These are phyloP conservation scores for Sphecodes monilicornis DNA, from an alignment of 2,888 invertebrate species.

Conservation along the genomic window DNA sequence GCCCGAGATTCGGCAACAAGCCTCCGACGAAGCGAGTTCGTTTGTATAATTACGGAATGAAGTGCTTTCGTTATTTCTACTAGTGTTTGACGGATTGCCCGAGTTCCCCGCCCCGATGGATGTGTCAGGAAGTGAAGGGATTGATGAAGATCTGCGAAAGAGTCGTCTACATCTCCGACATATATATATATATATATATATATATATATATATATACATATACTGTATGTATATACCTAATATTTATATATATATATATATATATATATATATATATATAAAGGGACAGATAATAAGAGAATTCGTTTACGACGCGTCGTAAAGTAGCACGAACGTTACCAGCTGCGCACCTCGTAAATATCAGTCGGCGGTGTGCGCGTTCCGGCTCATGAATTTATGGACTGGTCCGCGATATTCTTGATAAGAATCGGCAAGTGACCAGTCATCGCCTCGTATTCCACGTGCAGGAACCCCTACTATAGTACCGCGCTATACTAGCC, in stretches of 20 bases:
- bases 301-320: constrained; percentile 70
- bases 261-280: background rate
- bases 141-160: too few species aligned
- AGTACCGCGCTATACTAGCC: background rate
- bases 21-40: too few species aligned
- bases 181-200: background rate
- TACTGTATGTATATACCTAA: too few species aligned
- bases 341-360: constrained; percentile 64
- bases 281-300: constrained; percentile 62
- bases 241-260: background rate
- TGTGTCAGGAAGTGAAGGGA: too few species aligned
- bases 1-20: too few species aligned
- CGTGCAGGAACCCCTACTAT: background rate
- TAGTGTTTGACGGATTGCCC: too few species aligned
- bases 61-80: too few species aligned
- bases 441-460: background rate
- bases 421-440: constrained; percentile 58
- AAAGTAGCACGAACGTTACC: constrained; percentile 60
- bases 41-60: too few species aligned
- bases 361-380: constrained; percentile 37
- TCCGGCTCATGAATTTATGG: constrained; percentile 60
- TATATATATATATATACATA: background rate
- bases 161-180: too few species aligned
- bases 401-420: constrained; percentile 48
- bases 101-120: too few species aligned